These are phyloP conservation scores for Dolichoris vasculosae DNA, from an alignment of 1,140 invertebrate species.

Conservation along the genomic window DNA sequence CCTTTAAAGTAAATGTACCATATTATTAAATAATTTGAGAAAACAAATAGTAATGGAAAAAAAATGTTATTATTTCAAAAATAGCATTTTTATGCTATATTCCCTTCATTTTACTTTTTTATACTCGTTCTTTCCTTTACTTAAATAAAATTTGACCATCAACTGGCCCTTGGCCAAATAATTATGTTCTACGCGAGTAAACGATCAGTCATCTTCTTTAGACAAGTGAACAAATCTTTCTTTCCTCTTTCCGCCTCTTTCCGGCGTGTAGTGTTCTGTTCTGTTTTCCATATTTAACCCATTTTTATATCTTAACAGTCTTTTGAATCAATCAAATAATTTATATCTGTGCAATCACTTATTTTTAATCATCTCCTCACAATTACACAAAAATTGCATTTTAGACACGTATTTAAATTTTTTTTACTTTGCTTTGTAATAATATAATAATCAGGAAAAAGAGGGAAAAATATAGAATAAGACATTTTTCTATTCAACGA, in stretches of 20 bases:
- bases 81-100: not conserved
- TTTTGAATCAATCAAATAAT: not conserved
- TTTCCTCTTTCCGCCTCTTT: not conserved
- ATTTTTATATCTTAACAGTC: not conserved
- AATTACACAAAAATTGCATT: not conserved
- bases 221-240: not conserved
- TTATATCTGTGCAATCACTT: not conserved
- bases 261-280: not conserved
- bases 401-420: not conserved
- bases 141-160: not conserved
- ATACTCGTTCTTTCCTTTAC: too few relatives aligned
- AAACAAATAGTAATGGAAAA: not conserved
- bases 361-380: not conserved
- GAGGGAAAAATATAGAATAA: not conserved
- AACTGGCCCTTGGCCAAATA: not conserved
- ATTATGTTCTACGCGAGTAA: not conserved
- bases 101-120: not conserved
- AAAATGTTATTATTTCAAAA: not conserved
- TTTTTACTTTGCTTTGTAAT: conserved; percentile 1
- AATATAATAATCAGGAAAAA: not conserved
- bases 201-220: not conserved
- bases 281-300: not conserved
- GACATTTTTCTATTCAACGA: not conserved
- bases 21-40: too few relatives aligned
- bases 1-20: too few relatives aligned